Base-by-base conservation (phyloP, 2,113 vertebrate species). In the Setophaga coronata region DNA sequence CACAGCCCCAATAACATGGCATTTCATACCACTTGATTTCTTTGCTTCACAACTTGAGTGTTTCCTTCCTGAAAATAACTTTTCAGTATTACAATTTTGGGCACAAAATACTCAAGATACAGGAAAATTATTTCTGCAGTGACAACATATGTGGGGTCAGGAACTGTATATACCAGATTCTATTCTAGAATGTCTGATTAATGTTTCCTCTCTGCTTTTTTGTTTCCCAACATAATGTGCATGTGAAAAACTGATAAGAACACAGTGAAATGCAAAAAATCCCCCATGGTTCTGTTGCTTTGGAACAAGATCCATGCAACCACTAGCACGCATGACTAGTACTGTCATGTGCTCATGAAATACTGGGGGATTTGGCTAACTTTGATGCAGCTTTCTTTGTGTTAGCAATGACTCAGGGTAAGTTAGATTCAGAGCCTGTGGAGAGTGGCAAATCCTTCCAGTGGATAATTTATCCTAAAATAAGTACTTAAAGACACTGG, bases 261-360 rank as follows among this genome's bases (percentile, higher is more conserved):
- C 13, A 50, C 7, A 51, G 8, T 14, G 23, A 86, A 76, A 84
- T 25, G 43, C 11, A 51, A n/a, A n/a, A 64, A 73, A 20, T 2
- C 1, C 0, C 0, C 4, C 6, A 21, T 4, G 4, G 51, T 54
- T 56, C 11, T 1, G 0, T 57, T 61, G 10, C 19, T 81, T 78
- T 83, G 56, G 14, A 77, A 18, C 17, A 53, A 47, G 34, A 60
- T 51, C 25, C 18, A 28, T 5, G 7, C 33, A 53, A 51, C 7
- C 15, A 28, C 3, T 15, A 25, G 5, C n/a, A 29, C 1, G 1
- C 4, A 10, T 38, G 58, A 50, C 34, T n/a, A 26, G 14, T 23
- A 15, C 20, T 53, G 14, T 42, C 43, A 15, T 9, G 14, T 51
- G 34, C 23, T 36, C 20, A 8, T 48, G 36, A 74, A 79, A 29